Evolutionary conservation across 2,113 vertebrate genomes (phyloP).

Genomic region (Melanerpes formicivorus): DNA sequence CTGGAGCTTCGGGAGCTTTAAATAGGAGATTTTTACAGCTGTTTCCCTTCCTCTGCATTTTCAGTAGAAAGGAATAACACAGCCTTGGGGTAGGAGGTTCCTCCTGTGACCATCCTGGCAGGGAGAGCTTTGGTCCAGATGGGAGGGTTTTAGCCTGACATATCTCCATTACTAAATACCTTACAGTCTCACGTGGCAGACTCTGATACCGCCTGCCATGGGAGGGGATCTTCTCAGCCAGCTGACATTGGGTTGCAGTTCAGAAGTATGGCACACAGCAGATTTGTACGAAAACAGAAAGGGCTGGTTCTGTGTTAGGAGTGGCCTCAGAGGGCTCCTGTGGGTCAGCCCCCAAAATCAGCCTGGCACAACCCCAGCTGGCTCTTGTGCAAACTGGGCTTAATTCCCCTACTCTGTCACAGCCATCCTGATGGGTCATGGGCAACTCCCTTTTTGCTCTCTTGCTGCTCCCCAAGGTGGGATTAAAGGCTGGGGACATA

Average conservation of each 20-base stretch:
- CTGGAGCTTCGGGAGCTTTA: slow-evolving; percentile 46
- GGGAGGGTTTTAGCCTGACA: neutral
- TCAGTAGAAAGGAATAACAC: neutral
- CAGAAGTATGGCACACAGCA: neutral
- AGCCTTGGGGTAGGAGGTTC: neutral
- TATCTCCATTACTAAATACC: neutral
- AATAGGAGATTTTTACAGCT: slow-evolving; percentile 59
- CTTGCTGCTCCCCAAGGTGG: neutral
- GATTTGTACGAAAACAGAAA: neutral
- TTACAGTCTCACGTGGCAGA: neutral
- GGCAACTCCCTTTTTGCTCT: neutral
- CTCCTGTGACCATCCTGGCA: neutral
- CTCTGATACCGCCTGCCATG: neutral
- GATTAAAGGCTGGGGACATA: neutral
- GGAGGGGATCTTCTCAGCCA: neutral
- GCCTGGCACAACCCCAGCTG: neutral
- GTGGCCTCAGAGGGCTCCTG: neutral
- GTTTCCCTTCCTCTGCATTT: slow-evolving; percentile 24
- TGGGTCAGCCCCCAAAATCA: neutral
- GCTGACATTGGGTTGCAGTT: neutral
- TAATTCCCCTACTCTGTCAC: neutral
- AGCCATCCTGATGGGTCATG: rapidly evolving
- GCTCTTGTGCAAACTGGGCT: neutral
- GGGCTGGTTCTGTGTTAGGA: neutral
- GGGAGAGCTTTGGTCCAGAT: neutral